Evolutionary conservation across 2,888 invertebrate genomes (phyloP).

Genomic region (Electrophaes corylata): DNA sequence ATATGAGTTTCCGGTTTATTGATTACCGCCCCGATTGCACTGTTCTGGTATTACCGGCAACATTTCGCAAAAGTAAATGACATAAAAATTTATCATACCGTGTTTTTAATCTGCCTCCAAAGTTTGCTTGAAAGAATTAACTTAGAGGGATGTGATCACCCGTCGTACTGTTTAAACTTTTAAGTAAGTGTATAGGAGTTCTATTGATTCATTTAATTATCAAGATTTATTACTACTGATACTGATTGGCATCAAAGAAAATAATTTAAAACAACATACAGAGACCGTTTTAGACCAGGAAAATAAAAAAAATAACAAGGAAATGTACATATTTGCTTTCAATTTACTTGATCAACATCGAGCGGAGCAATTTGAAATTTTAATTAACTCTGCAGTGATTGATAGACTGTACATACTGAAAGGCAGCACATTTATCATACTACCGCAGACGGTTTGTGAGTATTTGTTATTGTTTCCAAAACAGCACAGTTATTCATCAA

Average conservation of each 20-base stretch:
- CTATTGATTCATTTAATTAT: too few species aligned
- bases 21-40: background rate
- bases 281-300: background rate
- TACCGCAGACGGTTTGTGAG: slow-evolving; percentile 42
- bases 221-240: background rate
- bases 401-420: slow-evolving; percentile 50
- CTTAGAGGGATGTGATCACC: too few species aligned
- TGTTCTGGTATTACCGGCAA: background rate
- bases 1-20: slow-evolving; percentile 1
- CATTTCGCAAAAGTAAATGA: background rate
- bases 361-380: slow-evolving; percentile 68
- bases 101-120: too few species aligned
- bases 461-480: slow-evolving; percentile 46
- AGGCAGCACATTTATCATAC: slow-evolving; percentile 56
- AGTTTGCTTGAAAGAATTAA: too few species aligned
- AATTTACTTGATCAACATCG: slow-evolving; percentile 59
- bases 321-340: slow-evolving; percentile 42
- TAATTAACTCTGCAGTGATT: slow-evolving; percentile 73
- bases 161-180: too few species aligned
- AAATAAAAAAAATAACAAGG: background rate
- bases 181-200: too few species aligned
- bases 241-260: background rate
- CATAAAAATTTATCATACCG: too few species aligned
- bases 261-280: background rate
- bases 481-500: slow-evolving; percentile 24